Percentiles rank a stretch among this genome's conserved stretches.
Evolutionary conservation across 2,113 vertebrate genomes (phyloP).

Genomic region (Hemicordylus capensis): DNA sequence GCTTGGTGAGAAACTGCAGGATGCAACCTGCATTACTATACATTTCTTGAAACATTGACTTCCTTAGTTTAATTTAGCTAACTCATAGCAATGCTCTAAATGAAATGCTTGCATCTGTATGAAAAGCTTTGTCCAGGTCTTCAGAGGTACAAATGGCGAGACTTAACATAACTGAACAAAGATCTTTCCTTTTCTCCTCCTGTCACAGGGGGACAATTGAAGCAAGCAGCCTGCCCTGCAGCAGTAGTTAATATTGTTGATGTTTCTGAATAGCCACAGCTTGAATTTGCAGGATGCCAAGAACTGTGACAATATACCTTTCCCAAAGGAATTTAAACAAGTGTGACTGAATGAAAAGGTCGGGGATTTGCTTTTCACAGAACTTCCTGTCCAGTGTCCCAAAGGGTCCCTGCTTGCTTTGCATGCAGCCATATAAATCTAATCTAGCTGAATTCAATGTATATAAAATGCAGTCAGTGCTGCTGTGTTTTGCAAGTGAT

Average conservation of each 20-base stretch:
- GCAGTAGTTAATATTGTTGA: not conserved
- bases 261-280: fast-evolving
- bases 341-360: conserved; percentile 27
- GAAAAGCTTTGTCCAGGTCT: not conserved
- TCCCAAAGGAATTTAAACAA: conserved; percentile 38
- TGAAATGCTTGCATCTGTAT: not conserved
- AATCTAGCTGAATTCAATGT: not conserved
- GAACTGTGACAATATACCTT: not conserved
- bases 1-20: not conserved
- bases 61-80: conserved; percentile 10
- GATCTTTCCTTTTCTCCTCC: not conserved
- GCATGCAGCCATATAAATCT: conserved; percentile 41
- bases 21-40: not conserved
- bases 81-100: not conserved
- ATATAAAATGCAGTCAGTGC: not conserved
- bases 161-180: not conserved
- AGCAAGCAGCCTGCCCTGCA: not conserved
- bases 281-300: not conserved
- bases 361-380: not conserved
- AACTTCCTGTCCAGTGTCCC: conserved; percentile 47
- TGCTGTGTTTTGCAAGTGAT: not conserved
- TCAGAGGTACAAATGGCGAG: not conserved
- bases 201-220: fast-evolving
- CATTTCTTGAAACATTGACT: not conserved
- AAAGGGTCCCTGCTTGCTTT: conserved; percentile 50